A percentile compares a stretch with the other conserved stretches of the same genome.
These are phyloP conservation scores for Euwallacea fornicatus DNA, from an alignment of 1,140 invertebrate species.

Conservation along the genomic window DNA sequence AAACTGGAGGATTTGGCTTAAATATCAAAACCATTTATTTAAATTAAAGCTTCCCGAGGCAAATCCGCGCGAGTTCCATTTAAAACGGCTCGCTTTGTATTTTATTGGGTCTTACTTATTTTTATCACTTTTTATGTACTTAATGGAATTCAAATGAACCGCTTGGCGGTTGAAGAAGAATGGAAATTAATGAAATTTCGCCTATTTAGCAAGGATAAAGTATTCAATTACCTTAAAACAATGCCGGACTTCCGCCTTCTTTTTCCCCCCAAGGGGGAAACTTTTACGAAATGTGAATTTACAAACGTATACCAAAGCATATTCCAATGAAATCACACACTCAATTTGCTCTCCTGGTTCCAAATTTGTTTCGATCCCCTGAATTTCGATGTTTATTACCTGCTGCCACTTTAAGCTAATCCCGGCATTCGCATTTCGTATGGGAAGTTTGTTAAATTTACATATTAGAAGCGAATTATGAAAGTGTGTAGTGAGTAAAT, in stretches of 20 bases:
- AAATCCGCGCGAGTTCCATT: slow-evolving; percentile 19
- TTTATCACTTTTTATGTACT: slow-evolving; percentile 23
- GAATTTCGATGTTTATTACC: no score
- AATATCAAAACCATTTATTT: slow-evolving; percentile 29
- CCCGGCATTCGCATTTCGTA: no score
- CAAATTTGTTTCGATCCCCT: no score
- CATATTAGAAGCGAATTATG: slow-evolving; percentile 28
- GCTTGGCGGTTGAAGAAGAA: slow-evolving; percentile 3
- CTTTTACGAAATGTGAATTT: no score
- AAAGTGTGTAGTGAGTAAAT: slow-evolving; percentile 17
- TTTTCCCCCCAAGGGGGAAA: no score
- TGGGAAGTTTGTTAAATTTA: slow-evolving; percentile 7
- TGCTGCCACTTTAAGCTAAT: no score
- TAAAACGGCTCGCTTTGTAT: slow-evolving; percentile 17
- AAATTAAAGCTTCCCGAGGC: slow-evolving; percentile 7
- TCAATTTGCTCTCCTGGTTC: no score
- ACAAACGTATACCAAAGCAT: no score
- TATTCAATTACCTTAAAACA: slow-evolving; percentile 21
- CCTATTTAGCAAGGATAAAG: slow-evolving; percentile 5
- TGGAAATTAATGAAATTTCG: slow-evolving; percentile 22
- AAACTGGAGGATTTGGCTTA: not conserved
- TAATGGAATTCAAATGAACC: slow-evolving; percentile 27
- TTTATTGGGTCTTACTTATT: slow-evolving; percentile 30
- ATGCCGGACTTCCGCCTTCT: not conserved
- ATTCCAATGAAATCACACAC: no score